These are phyloP conservation scores for Ictalurus punctatus DNA, from an alignment of 2,113 vertebrate species.

Conservation along the genomic window DNA sequence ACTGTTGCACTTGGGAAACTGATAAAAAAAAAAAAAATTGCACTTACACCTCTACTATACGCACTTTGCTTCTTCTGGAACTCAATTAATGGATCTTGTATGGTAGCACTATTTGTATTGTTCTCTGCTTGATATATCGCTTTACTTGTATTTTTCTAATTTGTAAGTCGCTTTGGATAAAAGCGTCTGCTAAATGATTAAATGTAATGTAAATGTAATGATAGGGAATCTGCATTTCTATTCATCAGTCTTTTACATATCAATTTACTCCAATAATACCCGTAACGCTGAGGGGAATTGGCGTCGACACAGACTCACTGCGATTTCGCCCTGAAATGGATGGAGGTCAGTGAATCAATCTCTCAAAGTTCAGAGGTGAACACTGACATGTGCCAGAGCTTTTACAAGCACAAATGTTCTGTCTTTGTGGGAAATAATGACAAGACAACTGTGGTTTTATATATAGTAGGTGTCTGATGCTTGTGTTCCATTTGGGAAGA, in stretches of 20 bases:
- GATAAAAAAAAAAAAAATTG: background rate
- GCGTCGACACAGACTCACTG: slow-evolving; percentile 64
- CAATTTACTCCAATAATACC: slow-evolving; percentile 57
- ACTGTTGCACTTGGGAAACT: slow-evolving; percentile 55
- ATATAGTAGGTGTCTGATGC: background rate
- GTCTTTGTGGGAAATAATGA: slow-evolving; percentile 66
- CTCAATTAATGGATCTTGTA: too few species aligned
- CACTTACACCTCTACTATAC: too few species aligned
- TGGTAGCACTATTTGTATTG: too few species aligned
- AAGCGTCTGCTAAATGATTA: too few species aligned
- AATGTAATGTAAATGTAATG: too few species aligned
- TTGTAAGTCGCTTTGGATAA: too few species aligned
- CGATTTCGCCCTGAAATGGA: slow-evolving; percentile 56
- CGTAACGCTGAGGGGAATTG: slow-evolving; percentile 49
- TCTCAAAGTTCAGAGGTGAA: slow-evolving; percentile 71
- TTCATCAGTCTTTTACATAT: slow-evolving; percentile 47
- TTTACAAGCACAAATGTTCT: slow-evolving; percentile 45
- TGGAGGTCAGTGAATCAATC: slow-evolving; percentile 69
- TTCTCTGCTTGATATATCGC: too few species aligned
- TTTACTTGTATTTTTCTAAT: too few species aligned
- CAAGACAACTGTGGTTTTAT: background rate
- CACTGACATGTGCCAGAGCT: slow-evolving; percentile 25
- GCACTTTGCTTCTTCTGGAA: too few species aligned
- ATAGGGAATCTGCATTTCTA: slow-evolving; percentile 3
- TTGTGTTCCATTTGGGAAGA: background rate